Base-by-base conservation (phyloP, 2,888 invertebrate species). In the Brachyptera putata region DNA sequence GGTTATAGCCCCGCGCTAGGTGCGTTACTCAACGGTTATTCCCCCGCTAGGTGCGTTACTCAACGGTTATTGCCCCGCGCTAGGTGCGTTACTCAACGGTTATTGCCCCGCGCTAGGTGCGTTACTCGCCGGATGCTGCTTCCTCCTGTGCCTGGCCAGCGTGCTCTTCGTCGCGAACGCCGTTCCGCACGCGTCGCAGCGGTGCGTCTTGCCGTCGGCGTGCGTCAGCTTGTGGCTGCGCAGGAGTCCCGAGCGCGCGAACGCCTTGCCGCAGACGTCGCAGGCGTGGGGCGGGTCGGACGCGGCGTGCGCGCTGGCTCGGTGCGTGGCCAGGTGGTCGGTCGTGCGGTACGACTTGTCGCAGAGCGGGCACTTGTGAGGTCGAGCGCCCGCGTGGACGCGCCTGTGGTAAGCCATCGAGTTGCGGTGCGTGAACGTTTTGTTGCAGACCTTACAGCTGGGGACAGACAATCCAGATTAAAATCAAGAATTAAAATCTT, bases 341-440 rank as follows among this genome's bases (percentile, higher is more conserved):
- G 18, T 16, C 46, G 46, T 16, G 11, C 46, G 16, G 21, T 16
- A 46, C 5, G 21, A 46, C 46, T 46, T 18, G 11, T 21, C 18
- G 22, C 46, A 46, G 46, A 16, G 11, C 46, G 5, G 3, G 21
- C 46, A 46, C 4, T 16, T 22, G 46, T 16, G 18, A n/a, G 46
- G 46, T 2, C n/a, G 21, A 46, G 46, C n/a, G 2, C 48, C 48
- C n/a, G 24, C 24, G n/a, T 48, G 48, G 7, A 48, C 48, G 1
- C 48, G 48, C 25, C 22, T 16, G 48, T 48, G 48, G 14, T 48
- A 48, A 7, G 48, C 48, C 7, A 48, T 22, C 2, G 24, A 24
- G 25, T 48, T 48, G 22, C 48, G 48, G 14, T 48, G 48, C 7
- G 48, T 11, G 48, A 48, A 48, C 2, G 48, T 48, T 4, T 22